Evolutionary conservation across 1,140 invertebrate genomes (phyloP).

Genomic region (Ptiloglossa arizonensis): DNA sequence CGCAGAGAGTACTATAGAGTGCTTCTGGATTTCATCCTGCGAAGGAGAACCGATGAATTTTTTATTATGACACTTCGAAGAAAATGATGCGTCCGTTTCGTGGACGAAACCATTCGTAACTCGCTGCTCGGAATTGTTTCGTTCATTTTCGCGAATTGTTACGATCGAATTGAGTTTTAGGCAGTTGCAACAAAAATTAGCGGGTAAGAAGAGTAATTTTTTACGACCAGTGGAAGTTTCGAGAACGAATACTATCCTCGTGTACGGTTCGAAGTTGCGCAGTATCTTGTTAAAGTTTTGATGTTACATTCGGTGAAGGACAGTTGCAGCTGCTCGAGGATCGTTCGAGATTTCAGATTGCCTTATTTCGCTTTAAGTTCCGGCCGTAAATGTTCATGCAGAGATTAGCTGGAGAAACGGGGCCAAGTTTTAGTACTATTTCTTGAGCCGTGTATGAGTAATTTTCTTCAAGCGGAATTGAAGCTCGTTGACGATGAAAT

Average conservation of each 20-base stretch:
- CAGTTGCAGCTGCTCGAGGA: constrained; percentile 20
- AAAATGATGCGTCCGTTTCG: not conserved
- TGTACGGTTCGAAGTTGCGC: not conserved
- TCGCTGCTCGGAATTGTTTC: not conserved
- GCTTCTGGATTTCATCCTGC: not conserved
- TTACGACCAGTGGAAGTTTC: not conserved
- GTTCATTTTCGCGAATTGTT: not conserved
- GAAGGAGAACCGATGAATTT: not conserved
- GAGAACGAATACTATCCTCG: not conserved
- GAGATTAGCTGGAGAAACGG: constrained; percentile 19
- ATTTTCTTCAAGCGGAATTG: not conserved
- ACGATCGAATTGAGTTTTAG: not conserved
- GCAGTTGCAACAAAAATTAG: not conserved
- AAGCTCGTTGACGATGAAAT: not conserved
- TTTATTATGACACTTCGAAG: not conserved
- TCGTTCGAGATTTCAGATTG: constrained; percentile 21
- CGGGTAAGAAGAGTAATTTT: not conserved
- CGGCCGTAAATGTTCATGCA: constrained; percentile 16
- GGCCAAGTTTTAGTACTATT: constrained; percentile 12
- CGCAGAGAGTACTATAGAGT: too few relatives aligned
- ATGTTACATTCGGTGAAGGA: constrained; percentile 16
- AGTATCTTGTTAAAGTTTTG: constrained; percentile 27
- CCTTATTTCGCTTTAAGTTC: constrained; percentile 23
- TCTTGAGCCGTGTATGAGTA: not conserved
- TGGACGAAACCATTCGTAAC: not conserved